Conservation (phyloP, 2,113 vertebrate genomes). For the Petroica traversi region DNA sequence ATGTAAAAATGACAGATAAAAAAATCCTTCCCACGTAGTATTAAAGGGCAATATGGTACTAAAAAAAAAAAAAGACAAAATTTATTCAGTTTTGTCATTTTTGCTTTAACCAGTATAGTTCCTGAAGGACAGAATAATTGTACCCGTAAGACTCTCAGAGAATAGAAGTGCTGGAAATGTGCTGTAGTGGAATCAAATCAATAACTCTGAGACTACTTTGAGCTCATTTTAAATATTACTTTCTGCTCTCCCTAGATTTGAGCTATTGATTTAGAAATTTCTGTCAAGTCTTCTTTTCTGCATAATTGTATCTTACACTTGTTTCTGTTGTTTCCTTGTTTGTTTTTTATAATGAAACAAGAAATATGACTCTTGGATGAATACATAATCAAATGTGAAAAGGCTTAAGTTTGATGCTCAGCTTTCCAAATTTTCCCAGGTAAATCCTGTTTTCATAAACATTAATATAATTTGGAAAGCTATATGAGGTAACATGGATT, state of each 20-base stretch:
- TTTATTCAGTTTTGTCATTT: not conserved
- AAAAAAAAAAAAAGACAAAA: not conserved
- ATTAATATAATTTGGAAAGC: not conserved
- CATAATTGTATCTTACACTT: constrained; percentile 10
- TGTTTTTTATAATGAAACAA: not conserved
- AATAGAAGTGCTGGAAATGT: constrained; percentile 8
- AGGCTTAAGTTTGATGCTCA: not conserved
- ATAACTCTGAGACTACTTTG: constrained; percentile 30
- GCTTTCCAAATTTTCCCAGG: not conserved
- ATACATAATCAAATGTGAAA: not conserved
- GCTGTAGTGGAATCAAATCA: constrained; percentile 47
- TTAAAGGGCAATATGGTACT: constrained; percentile 8
- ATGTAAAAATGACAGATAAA: constrained; percentile 2
- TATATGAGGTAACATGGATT: not conserved
- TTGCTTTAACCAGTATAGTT: constrained; percentile 1
- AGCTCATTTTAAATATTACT: constrained; percentile 41
- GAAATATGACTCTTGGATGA: not conserved
- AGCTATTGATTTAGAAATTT: constrained; percentile 58
- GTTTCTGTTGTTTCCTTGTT: not conserved
- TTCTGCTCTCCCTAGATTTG: constrained; percentile 3
- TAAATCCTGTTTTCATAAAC: constrained; percentile 25
- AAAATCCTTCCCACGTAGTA: not conserved
- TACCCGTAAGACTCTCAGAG: constrained; percentile 5
- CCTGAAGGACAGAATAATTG: constrained; percentile 63
- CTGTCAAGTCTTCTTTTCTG: not conserved